Base-by-base conservation (phyloP, 1,140 invertebrate genomes). In the Rhizoglyphus robini region DNA sequence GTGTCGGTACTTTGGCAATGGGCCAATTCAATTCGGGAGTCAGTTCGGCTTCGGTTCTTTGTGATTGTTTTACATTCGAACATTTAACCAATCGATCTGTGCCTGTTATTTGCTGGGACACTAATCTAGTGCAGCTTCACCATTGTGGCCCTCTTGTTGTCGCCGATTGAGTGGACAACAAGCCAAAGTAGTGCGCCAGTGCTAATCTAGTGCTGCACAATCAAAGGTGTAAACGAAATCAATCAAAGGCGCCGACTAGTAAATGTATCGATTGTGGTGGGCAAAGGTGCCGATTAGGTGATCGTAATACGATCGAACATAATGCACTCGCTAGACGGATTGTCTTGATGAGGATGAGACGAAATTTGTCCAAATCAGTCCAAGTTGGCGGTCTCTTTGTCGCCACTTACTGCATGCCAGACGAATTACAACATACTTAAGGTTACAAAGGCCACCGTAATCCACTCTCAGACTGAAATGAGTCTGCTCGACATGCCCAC, bases 261-360 rank as follows among this genome's bases (percentile, higher is more conserved):
- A 18, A 41, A 41, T 41, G 36, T 41, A 11, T 8, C 36, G 36
- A 41, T 41, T 41, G 36, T 8, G 18, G 18, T 18, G 36, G 36
- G 23, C 20, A 54, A 25, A 54, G 51, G 51, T 54, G 51, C 51
- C 51, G 51, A 54, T 54, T 54, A 54, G 51, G 51, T 54, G 51
- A 15, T 32, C 51, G 51, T 54, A 54, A 54, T 54, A 54, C 51
- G 51, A 54, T 54, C 51, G 23, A 32, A 27, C 8, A 32, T 5
- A 25, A 23, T 41, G 36, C 8, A 41, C 36, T 8, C n/a, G 18
- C 36, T 18, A 41, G 36, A 41, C 36, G 36, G 18, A n/a, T n/a
- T 41, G 18, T 11, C 36, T 18, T 8, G 18, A 11, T 41, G 36
- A 41, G 36, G 36, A 41, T 41, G 36, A 41, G 36, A 41, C 18